Percentiles rank a stretch among this genome's conserved stretches.
phyloP scores from a whole-genome alignment of 2,113 vertebrate genomes.

The Gorsachius goisagi region DNA sequence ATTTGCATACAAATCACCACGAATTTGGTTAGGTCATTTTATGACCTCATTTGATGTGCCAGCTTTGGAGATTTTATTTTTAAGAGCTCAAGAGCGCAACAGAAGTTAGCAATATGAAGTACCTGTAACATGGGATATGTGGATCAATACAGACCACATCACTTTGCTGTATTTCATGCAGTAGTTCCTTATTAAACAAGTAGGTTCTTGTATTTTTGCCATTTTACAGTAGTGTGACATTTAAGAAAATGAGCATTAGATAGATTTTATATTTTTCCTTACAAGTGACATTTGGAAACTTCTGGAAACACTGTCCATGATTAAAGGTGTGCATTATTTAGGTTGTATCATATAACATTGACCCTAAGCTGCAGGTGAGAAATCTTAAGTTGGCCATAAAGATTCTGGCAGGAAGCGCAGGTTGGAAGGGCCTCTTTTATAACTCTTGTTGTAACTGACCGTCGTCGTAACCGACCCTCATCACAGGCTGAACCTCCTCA shows the following conservation, averaged over 20 bases:
- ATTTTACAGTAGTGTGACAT: constrained; percentile 3
- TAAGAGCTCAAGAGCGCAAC: not conserved
- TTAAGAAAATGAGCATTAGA: not conserved
- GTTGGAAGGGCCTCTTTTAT: constrained; percentile 29
- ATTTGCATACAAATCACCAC: not conserved
- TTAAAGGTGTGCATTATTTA: constrained; percentile 32
- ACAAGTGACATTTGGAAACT: constrained; percentile 31
- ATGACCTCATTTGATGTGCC: not conserved
- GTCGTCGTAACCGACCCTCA: not conserved
- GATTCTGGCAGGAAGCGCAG: constrained; percentile 33
- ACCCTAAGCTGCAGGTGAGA: constrained; percentile 28
- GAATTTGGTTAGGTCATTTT: not conserved
- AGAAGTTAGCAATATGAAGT: not conserved
- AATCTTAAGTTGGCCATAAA: constrained; percentile 41
- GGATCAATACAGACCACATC: not conserved
- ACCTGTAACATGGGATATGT: not conserved
- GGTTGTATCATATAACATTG: constrained; percentile 12
- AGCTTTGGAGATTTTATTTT: not conserved
- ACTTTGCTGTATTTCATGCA: not conserved
- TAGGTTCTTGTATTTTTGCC: not conserved
- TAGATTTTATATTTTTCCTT: not conserved
- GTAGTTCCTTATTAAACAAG: not conserved
- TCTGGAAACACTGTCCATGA: not conserved
- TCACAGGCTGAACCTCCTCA: constrained; percentile 26
- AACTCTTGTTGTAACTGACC: constrained; percentile 2